phyloP scores from a whole-genome alignment of 1,140 invertebrate genomes.

The Ectropis grisescens region DNA sequence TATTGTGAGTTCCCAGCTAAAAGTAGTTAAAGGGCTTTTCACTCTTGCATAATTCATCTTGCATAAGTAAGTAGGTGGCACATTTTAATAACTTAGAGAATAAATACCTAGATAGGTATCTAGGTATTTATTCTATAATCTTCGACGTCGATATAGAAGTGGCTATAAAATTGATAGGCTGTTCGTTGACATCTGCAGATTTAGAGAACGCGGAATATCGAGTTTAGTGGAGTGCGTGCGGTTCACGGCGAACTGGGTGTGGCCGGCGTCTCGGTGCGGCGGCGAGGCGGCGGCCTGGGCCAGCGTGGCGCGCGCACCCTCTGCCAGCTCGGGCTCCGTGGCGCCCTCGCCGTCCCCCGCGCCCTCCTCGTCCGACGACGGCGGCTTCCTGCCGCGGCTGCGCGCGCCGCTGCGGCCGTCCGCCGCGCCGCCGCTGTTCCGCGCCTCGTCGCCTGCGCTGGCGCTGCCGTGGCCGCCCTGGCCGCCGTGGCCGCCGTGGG shows the following conservation, averaged over 20 bases:
- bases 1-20: too few species aligned
- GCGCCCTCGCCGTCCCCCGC: constrained; percentile 75
- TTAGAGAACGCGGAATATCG: constrained; percentile 94
- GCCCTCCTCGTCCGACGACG: constrained; percentile 79
- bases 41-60: too few species aligned
- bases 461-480: constrained; percentile 69
- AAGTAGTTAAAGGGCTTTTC: too few species aligned
- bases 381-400: constrained; percentile 79
- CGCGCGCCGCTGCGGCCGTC: constrained; percentile 76
- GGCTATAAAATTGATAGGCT: too few species aligned
- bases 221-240: constrained; percentile 81
- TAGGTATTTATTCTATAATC: too few species aligned
- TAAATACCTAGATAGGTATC: too few species aligned
- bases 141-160: too few species aligned
- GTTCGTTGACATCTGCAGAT: constrained; percentile 74
- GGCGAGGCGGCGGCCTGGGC: constrained; percentile 46
- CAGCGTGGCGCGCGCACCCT: constrained; percentile 18
- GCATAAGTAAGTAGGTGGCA: too few species aligned
- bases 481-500: constrained; percentile 76
- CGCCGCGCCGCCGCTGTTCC: constrained; percentile 76
- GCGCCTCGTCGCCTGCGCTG: constrained; percentile 49
- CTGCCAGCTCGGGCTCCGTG: constrained; percentile 77
- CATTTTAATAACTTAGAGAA: too few species aligned
- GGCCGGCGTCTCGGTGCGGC: constrained; percentile 77
- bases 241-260: constrained; percentile 78